phyloP scores from a whole-genome alignment of 1,140 invertebrate species.

The Bathynomus jamesi region DNA sequence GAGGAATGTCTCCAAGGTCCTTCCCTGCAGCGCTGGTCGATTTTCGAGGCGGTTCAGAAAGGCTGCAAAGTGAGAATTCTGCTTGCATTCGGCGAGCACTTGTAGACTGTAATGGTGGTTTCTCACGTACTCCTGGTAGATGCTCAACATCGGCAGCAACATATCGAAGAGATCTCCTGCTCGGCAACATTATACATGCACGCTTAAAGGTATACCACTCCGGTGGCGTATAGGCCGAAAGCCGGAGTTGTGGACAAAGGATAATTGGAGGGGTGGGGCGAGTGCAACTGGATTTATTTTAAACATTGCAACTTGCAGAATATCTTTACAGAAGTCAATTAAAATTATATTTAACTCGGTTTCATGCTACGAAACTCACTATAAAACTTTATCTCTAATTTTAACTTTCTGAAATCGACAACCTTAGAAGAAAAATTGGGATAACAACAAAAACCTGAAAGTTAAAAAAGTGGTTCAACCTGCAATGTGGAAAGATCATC shows the following conservation, averaged over 20 bases:
- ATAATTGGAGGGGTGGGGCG: neutral
- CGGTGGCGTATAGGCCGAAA: neutral
- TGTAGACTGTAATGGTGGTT: constrained; percentile 83
- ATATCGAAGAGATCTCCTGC: constrained; percentile 13
- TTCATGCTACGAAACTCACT: too few relatives aligned
- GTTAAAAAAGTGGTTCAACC: too few relatives aligned
- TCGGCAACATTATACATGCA: neutral
- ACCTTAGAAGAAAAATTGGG: too few relatives aligned
- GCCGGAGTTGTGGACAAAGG: neutral
- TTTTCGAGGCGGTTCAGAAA: constrained; percentile 75
- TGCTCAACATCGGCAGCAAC: constrained; percentile 75
- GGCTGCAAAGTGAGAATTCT: constrained; percentile 66
- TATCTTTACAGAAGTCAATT: too few relatives aligned
- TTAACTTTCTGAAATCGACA: too few relatives aligned
- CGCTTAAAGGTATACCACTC: neutral
- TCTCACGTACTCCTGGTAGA: constrained; percentile 89
- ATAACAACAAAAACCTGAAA: too few relatives aligned
- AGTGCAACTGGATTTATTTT: too few relatives aligned
- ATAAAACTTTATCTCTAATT: too few relatives aligned
- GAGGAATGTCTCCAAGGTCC: constrained; percentile 79
- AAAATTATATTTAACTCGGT: too few relatives aligned
- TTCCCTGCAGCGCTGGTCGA: constrained; percentile 73
- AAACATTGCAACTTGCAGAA: too few relatives aligned
- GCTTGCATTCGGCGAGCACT: constrained; percentile 87
- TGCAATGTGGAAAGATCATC: too few relatives aligned